phyloP scores from a whole-genome alignment of 2,797 vertebrate genomes.

The Octomys mimax region DNA sequence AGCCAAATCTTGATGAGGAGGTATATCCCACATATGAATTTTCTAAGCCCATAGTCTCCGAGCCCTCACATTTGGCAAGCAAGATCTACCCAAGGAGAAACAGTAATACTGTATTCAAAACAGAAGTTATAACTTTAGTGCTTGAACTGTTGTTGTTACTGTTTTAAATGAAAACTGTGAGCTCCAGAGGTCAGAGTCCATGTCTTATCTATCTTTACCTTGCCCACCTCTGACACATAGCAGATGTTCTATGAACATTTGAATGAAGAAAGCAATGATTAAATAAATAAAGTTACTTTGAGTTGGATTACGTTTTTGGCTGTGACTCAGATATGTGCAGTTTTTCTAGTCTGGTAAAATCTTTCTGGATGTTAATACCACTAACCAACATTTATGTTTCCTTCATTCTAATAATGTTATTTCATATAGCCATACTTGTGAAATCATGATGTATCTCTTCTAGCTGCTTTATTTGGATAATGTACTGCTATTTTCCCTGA shows the following conservation, averaged over 20 bases:
- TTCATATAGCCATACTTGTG: slow-evolving; percentile 46
- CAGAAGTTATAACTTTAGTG: slow-evolving; percentile 10
- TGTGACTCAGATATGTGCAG: not conserved
- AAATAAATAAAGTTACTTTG: slow-evolving; percentile 50
- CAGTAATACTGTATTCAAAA: not conserved
- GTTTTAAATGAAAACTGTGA: not conserved
- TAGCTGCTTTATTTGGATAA: slow-evolving; percentile 46
- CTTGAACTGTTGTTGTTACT: not conserved
- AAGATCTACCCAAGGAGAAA: slow-evolving; percentile 5
- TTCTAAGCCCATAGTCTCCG: not conserved
- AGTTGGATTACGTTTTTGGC: not conserved
- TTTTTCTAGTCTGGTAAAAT: slow-evolving; percentile 48
- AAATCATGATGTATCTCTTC: slow-evolving; percentile 36
- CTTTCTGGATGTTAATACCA: slow-evolving; percentile 9
- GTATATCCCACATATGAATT: not conserved
- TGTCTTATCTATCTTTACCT: not conserved
- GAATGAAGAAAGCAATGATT: slow-evolving; percentile 42
- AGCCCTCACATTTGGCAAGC: not conserved
- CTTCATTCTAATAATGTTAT: slow-evolving; percentile 38
- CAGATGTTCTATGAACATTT: not conserved
- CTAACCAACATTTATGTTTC: slow-evolving; percentile 14
- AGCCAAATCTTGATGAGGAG: not conserved
- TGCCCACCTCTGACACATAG: not conserved
- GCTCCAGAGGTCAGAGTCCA: not conserved
- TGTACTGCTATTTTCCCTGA: slow-evolving; percentile 48